Base-by-base conservation (phyloP, 2,113 vertebrate species). In the Burhinus bistriatus region DNA sequence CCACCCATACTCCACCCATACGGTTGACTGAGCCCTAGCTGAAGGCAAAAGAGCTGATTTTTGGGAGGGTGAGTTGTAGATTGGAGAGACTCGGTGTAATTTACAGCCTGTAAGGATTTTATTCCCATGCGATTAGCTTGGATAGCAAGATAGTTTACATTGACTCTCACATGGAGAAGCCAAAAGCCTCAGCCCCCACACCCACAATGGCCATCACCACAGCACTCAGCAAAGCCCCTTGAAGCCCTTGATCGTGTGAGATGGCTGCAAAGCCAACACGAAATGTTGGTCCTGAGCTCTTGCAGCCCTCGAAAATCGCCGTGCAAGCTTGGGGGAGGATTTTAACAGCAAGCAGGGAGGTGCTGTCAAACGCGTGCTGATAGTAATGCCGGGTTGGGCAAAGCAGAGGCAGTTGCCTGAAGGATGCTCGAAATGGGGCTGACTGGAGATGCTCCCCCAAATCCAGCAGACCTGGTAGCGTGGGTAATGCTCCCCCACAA, bases 1-100 rank as follows among this genome's bases (percentile, higher is more conserved):
- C 92, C 90, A 54, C 87, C 95, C 93, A 2, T 70, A n/a, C 93
- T 73, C 95, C 96, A 96, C 92, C 95, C 92, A 51, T 54, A 11
- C 2, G 2, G 36, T 27, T 15, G 9, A 10, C n/a, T 77, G 91
- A 90, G 57, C 65, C 78, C 81, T 91, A 81, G 87, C 84, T 30
- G 68, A 92, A 83, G 86, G 91, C 89, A 77, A 92, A 64, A 36
- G 52, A 80, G 36, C 10, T 89, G 92, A 70, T 73, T 91, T 90
- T 87, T 49, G 51, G 69, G 61, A 94, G 92, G 73, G 38, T 62
- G 59, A 75, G 77, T 10, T 70, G 51, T 32, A 51, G 68, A 49
- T 95, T 68, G 64, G 70, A 17, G 76, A 47, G 47, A 6, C 30
- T 66, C 30, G 0, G 58, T 3, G 23, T 72, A 23, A 81, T 91